Evolutionary conservation across 2,888 invertebrate species (phyloP).

Genomic region (Sphinx pinastri): DNA sequence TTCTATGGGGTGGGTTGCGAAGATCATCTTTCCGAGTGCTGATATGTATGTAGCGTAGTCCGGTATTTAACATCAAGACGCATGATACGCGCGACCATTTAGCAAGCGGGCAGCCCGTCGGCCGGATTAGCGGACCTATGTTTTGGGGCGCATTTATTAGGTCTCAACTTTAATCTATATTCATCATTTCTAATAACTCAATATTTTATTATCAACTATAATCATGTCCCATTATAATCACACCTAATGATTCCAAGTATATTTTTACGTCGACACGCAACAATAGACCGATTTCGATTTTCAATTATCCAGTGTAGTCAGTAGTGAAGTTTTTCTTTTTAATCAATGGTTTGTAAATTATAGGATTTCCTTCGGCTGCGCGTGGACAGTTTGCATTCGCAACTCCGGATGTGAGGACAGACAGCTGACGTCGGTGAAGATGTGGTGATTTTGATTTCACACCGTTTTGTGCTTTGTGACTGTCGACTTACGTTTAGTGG

Average conservation of each 20-base stretch:
- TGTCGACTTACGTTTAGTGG: slow-evolving; percentile 50
- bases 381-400: slow-evolving; percentile 53
- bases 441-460: slow-evolving; percentile 54
- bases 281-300: slow-evolving; percentile 34
- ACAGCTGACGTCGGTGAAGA: slow-evolving; percentile 49
- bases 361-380: slow-evolving; percentile 74
- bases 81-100: slow-evolving; percentile 75
- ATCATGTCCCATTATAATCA: neutral
- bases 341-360: slow-evolving; percentile 73
- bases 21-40: slow-evolving; percentile 60
- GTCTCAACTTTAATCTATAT: slow-evolving; percentile 11
- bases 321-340: slow-evolving; percentile 65
- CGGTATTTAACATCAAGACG: slow-evolving; percentile 78
- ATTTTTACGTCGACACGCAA: slow-evolving; percentile 31
- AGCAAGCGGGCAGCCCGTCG: slow-evolving; percentile 65
- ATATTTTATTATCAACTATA: neutral
- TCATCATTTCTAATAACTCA: slow-evolving; percentile 5
- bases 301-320: slow-evolving; percentile 67
- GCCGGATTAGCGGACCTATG: slow-evolving; percentile 63
- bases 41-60: slow-evolving; percentile 80
- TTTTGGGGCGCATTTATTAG: slow-evolving; percentile 42
- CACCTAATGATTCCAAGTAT: neutral
- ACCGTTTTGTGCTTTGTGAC: slow-evolving; percentile 50
- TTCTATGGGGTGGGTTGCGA: slow-evolving; percentile 32
- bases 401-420: slow-evolving; percentile 67